A percentile compares a stretch with the other conserved stretches of the same genome.
Conservation (phyloP, 2,888 invertebrate species). For the Scaptomyza parva region DNA sequence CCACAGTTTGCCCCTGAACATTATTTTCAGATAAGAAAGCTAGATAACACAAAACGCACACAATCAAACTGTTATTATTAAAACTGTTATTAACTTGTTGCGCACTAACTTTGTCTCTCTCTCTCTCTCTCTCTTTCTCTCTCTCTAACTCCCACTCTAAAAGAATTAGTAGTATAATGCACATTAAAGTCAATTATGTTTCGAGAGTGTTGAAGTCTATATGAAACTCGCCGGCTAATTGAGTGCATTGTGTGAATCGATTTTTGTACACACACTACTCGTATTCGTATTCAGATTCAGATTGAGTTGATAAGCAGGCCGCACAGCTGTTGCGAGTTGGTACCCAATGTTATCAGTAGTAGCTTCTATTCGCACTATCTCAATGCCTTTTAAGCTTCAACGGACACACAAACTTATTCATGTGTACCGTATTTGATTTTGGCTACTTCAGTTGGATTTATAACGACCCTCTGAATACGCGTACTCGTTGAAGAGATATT, state of each 20-base stretch:
- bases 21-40: constrained; percentile 42
- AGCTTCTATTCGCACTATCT: constrained; percentile 34
- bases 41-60: constrained; percentile 13
- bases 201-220: constrained; percentile 23
- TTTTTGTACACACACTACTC: not conserved
- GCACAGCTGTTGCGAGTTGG: constrained; percentile 44
- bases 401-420: constrained; percentile 36
- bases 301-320: constrained; percentile 7
- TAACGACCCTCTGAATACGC: constrained; percentile 19
- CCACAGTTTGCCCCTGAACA: constrained; percentile 34
- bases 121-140: constrained; percentile 1
- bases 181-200: not conserved
- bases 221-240: constrained; percentile 39
- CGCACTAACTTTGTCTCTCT: not conserved
- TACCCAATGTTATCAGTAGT: constrained; percentile 48
- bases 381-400: constrained; percentile 48
- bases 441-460: constrained; percentile 51
- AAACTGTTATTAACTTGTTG: constrained; percentile 9
- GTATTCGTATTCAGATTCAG: not conserved
- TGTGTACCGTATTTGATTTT: constrained; percentile 25
- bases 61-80: constrained; percentile 26
- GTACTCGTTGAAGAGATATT: constrained; percentile 8
- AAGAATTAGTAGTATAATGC: not conserved
- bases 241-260: constrained; percentile 15
- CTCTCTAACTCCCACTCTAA: constrained; percentile 13